Evolutionary conservation across 2,888 invertebrate species (phyloP).

Genomic region (Trypoxylon attenuatum): DNA sequence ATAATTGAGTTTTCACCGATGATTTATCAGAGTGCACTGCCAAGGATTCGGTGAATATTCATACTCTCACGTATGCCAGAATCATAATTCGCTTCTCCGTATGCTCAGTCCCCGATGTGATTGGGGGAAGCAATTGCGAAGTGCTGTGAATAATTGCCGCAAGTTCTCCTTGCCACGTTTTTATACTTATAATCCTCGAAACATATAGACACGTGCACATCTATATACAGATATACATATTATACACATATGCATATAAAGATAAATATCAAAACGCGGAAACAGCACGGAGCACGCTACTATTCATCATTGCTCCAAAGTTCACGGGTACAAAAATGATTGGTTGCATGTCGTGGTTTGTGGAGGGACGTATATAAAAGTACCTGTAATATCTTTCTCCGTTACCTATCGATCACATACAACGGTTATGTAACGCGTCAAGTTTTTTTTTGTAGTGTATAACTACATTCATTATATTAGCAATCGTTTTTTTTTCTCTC

Average conservation of each 20-base stretch:
- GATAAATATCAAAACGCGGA: constrained; percentile 1
- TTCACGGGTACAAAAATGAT: constrained; percentile 40
- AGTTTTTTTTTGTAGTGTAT: background rate
- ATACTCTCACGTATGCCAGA: background rate
- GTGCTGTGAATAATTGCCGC: constrained; percentile 22
- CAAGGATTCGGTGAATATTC: constrained; percentile 20
- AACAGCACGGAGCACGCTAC: constrained; percentile 11
- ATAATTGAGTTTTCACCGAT: background rate
- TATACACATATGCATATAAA: too few relatives aligned
- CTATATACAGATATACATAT: too few relatives aligned
- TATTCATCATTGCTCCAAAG: constrained; percentile 20
- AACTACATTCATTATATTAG: constrained; percentile 12
- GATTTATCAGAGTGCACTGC: constrained; percentile 12
- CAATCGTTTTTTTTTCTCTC: background rate
- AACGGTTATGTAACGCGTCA: constrained; percentile 21
- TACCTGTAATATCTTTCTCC: constrained; percentile 45
- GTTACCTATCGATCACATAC: constrained; percentile 27
- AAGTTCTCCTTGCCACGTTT: constrained; percentile 47
- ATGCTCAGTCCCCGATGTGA: constrained; percentile 22
- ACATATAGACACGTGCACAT: background rate
- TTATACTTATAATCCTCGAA: constrained; percentile 3
- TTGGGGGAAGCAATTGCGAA: constrained; percentile 19
- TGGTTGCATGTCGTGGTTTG: constrained; percentile 57
- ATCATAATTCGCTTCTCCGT: constrained; percentile 1
- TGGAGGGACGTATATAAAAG: constrained; percentile 48